phyloP scores from a whole-genome alignment of 2,797 vertebrate species.

The Lacerta agilis region DNA sequence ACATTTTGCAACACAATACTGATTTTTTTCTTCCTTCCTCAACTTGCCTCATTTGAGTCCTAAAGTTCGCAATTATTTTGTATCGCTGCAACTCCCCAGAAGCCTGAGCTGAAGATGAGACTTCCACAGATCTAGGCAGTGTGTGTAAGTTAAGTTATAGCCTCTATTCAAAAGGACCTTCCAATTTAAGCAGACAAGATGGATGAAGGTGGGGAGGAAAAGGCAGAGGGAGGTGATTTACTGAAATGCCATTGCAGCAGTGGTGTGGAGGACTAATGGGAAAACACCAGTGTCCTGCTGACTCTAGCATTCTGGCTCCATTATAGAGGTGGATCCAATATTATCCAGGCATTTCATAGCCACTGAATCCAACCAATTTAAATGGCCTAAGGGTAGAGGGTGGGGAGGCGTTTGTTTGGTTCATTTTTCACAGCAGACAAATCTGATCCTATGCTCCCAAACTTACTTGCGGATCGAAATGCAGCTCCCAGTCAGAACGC shows the following conservation, averaged over 20 bases:
- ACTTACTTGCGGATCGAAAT: too few relatives aligned
- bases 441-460: too few relatives aligned
- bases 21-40: not conserved
- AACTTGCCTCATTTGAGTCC: not conserved
- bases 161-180: slow-evolving; percentile 16
- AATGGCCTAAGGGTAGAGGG: not conserved
- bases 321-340: not conserved
- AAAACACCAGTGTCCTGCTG: slow-evolving; percentile 38
- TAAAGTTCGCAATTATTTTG: slow-evolving; percentile 13
- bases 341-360: not conserved
- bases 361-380: not conserved
- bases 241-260: slow-evolving; percentile 54
- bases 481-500: too few relatives aligned
- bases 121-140: slow-evolving; percentile 8
- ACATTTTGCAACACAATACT: not conserved
- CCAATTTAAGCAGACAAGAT: slow-evolving; percentile 30
- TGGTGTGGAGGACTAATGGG: slow-evolving; percentile 46
- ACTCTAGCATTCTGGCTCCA: not conserved
- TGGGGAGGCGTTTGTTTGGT: not conserved
- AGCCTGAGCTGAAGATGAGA: slow-evolving; percentile 23
- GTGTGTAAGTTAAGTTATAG: slow-evolving; percentile 13
- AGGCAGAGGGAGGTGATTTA: slow-evolving; percentile 24
- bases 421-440: not conserved
- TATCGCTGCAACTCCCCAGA: slow-evolving; percentile 45
- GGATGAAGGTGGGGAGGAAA: slow-evolving; percentile 44